phyloP scores from a whole-genome alignment of 2,888 invertebrate species.

The Meloe dianella region DNA sequence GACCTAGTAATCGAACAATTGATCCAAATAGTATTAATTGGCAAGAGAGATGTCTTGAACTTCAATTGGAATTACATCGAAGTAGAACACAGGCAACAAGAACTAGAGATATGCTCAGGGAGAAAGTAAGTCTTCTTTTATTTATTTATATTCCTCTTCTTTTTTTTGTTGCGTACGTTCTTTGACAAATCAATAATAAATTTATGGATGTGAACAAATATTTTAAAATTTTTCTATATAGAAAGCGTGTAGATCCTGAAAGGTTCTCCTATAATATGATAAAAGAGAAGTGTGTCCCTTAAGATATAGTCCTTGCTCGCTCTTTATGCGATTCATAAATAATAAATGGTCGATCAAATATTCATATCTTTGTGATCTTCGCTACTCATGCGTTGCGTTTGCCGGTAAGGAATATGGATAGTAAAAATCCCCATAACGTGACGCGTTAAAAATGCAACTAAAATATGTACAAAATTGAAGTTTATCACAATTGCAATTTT shows the following conservation, averaged over 20 bases:
- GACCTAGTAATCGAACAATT: slow-evolving; percentile 52
- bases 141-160: neutral
- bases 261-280: slow-evolving; percentile 44
- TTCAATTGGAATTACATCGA: slow-evolving; percentile 85
- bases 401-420: slow-evolving; percentile 18
- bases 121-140: slow-evolving; percentile 72
- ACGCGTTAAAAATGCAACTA: slow-evolving; percentile 26
- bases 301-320: slow-evolving; percentile 41
- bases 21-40: slow-evolving; percentile 69
- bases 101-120: slow-evolving; percentile 85
- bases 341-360: slow-evolving; percentile 46
- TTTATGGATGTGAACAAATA: slow-evolving; percentile 36
- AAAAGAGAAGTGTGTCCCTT: slow-evolving; percentile 44
- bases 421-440: slow-evolving; percentile 17
- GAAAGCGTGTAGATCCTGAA: slow-evolving; percentile 32
- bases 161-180: neutral
- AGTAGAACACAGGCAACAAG: slow-evolving; percentile 86
- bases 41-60: slow-evolving; percentile 86
- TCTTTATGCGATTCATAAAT: slow-evolving; percentile 35
- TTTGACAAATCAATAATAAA: slow-evolving; percentile 34
- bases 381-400: slow-evolving; percentile 17
- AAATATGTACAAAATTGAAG: slow-evolving; percentile 13
- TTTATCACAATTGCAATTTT: slow-evolving; percentile 24
- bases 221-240: slow-evolving; percentile 31
- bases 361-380: slow-evolving; percentile 45